Evolutionary conservation across 2,888 invertebrate species (phyloP), one percentile per base, ranked within the genome.

Genomic region (Elaeidobius kamerunicus): DNA sequence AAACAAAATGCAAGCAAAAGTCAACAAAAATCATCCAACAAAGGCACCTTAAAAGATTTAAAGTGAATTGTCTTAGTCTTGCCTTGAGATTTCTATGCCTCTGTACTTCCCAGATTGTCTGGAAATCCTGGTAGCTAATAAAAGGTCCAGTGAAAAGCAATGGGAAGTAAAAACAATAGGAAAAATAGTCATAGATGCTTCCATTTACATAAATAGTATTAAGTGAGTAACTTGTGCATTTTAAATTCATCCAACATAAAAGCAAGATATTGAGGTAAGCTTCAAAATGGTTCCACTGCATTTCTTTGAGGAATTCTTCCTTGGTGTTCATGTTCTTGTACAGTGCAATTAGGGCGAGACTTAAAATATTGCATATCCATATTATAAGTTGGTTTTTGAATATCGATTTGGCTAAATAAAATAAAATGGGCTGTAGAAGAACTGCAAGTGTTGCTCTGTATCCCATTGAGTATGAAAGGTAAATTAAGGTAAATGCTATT

Each of bases 91-190:
- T 65, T 57, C 61, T 66, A 62, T 65, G 68, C 52, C 60, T 63
- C n/a, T 44, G 58, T 41, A 47, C 32, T 27, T 61, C 56, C 61
- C 73, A 75, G 68, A 71, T 75, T 47, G 65, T 73, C 59, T 75
- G 73, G 73, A 88, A 94, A 52, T 87, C 82, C 60, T 82, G 76
- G 73, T 85, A 92, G 5, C 84, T 75, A 62, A 93, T 79, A 48
- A 93, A 77, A n/a, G 95, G 95, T 14, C 95, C 95, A 62, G 84
- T 78, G 63, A 87, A 85, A 53, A 91, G 75, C n/a, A 86, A 77
- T 15, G 95, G 95, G 45, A 91, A 76, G 71, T 95, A 94, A 42
- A 92, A 78, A 52, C 83, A 80, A 70, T 93, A 95, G 15, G 85
- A 83, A 43, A 88, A 68, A 63, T 85, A 78, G 57, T 82, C 76